Evolutionary conservation across 2,888 invertebrate species (phyloP).

Genomic region (Lithophane ornitopus): DNA sequence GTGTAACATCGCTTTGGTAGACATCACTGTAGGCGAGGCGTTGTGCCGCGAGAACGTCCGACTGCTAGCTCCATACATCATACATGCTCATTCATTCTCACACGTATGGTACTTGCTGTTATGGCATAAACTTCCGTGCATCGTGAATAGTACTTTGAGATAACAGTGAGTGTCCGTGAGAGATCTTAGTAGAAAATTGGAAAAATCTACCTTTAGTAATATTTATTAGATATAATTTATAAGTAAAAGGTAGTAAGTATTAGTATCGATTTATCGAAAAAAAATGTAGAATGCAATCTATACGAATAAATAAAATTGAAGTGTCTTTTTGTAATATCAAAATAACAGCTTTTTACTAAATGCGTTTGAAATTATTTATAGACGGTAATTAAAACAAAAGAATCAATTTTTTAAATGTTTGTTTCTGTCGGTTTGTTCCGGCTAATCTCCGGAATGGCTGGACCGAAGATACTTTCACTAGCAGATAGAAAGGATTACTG

Average conservation of each 20-base stretch:
- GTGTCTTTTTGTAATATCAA: too few relatives aligned
- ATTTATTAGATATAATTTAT: not conserved
- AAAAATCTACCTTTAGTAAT: not conserved
- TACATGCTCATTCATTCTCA: not conserved
- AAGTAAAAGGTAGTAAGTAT: not conserved
- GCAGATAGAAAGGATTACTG: too few relatives aligned
- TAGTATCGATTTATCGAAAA: not conserved
- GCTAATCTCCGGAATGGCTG: too few relatives aligned
- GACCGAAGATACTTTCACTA: too few relatives aligned
- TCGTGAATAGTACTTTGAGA: not conserved
- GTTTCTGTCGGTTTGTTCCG: too few relatives aligned
- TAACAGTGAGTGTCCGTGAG: not conserved
- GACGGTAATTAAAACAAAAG: too few relatives aligned
- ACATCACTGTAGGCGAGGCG: conserved; percentile 34
- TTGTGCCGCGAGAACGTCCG: conserved; percentile 16
- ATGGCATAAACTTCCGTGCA: not conserved
- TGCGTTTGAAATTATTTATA: too few relatives aligned
- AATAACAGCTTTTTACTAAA: too few relatives aligned
- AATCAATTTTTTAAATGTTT: too few relatives aligned
- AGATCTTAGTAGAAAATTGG: conserved; percentile 26
- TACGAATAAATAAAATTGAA: too few relatives aligned
- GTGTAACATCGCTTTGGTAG: conserved; percentile 59
- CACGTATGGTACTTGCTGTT: not conserved
- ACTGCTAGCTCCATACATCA: not conserved
- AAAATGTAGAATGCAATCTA: not conserved